Base-by-base conservation (phyloP, 2,797 vertebrate species). In the Silurus lanzhouensis region DNA sequence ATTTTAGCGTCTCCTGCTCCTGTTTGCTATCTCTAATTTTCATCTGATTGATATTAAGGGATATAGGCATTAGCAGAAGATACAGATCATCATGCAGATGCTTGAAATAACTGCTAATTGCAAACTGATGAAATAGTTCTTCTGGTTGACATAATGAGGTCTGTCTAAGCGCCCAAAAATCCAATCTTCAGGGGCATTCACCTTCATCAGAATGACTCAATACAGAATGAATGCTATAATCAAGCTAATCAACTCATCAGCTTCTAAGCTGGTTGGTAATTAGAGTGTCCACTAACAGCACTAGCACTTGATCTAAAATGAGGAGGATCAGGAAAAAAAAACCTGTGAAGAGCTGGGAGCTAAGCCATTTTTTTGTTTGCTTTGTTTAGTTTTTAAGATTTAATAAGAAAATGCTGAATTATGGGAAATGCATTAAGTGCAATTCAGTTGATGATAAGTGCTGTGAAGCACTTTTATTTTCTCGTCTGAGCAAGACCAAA, bases 131-230 rank as follows among this genome's bases (percentile, higher is more conserved):
- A 82, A 84, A 87, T 58, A 61, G 70, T 84, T 81, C 83, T 84
- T 84, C 81, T 84, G 83, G 86, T 81, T 84, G 82, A 81, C 77
- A 82, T 84, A 87, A 84, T 84, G 83, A 84, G 79, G 78, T 82
- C 86, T 84, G 71, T 84, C 78, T 87, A 84, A 87, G 70, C 60
- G 27, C 71, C 82, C 57, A 77, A 87, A 84, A 75, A 87, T 87
- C 70, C 86, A 87, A 87, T 84, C 78, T 87, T 84, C 71, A 77
- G 78, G 86, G 83, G 78, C 86, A 81, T 87, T 87, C 83, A 86
- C 75, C 78, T 89, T 67, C 72, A 83, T 89, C 55, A 79, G 58
- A 88, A 83, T 81, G 81, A 86, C 75, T 85, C 64, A 83, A 87
- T 74, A 85, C 70, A 60, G 83, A 88, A 67, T 85, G 10, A 85